Evolutionary conservation across 2,888 invertebrate genomes (phyloP).

Genomic region (Spodoptera picta): DNA sequence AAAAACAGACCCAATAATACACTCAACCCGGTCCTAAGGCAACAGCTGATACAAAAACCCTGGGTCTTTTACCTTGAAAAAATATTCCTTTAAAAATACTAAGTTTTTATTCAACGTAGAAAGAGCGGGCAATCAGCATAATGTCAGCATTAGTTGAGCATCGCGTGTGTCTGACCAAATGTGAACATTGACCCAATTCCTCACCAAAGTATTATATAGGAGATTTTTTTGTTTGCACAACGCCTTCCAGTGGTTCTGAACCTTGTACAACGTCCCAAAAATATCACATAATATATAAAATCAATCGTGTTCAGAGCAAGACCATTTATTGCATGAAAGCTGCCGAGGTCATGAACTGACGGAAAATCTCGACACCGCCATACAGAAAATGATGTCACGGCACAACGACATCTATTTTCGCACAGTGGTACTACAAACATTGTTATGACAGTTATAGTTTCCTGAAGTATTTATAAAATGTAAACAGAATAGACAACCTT

Average conservation of each 20-base stretch:
- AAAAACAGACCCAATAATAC: conserved; percentile 21
- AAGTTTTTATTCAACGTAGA: conserved; percentile 51
- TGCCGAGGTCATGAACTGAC: too few species aligned
- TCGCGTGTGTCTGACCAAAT: conserved; percentile 57
- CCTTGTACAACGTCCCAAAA: background rate
- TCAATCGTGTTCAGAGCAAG: too few species aligned
- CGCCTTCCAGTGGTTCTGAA: conserved; percentile 29
- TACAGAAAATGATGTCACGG: too few species aligned
- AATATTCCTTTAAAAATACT: conserved; percentile 43
- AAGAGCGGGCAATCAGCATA: conserved; percentile 51
- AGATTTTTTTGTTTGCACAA: conserved; percentile 38
- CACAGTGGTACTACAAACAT: too few species aligned
- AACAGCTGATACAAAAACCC: conserved; percentile 42
- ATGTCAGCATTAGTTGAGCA: conserved; percentile 53
- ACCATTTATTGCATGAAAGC: too few species aligned
- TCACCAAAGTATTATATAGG: conserved; percentile 38
- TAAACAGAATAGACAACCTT: too few species aligned
- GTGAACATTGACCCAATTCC: conserved; percentile 51
- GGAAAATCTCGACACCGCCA: too few species aligned
- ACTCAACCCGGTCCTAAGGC: conserved; percentile 18
- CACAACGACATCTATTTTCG: too few species aligned
- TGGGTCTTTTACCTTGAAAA: conserved; percentile 37
- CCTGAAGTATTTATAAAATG: too few species aligned
- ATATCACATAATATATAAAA: too few species aligned
- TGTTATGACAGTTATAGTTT: too few species aligned